phyloP scores from a whole-genome alignment of 2,888 invertebrate genomes.

The Mongoloraphidia duomilia region DNA sequence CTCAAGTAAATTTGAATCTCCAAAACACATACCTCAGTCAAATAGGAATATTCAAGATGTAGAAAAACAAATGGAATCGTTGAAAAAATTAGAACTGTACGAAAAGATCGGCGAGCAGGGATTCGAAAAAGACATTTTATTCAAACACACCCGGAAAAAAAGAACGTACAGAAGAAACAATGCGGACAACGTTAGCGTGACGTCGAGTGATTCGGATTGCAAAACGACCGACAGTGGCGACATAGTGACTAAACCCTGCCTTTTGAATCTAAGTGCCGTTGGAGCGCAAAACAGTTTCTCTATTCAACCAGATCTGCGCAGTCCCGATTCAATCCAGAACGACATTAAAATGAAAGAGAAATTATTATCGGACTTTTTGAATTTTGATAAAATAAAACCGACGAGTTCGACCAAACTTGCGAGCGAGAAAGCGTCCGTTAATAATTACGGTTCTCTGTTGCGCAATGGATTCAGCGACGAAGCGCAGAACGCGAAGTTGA shows the following conservation, averaged over 20 bases:
- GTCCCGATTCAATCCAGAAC: slow-evolving; percentile 49
- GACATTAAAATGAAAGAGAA: slow-evolving; percentile 64
- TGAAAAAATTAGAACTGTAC: slow-evolving; percentile 44
- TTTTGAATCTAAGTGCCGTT: slow-evolving; percentile 35
- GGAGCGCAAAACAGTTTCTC: slow-evolving; percentile 14
- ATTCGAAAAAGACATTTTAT: slow-evolving; percentile 53
- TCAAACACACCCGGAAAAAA: slow-evolving; percentile 42
- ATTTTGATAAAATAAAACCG: slow-evolving; percentile 35
- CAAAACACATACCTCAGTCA: neutral
- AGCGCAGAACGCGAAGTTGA: too few species aligned
- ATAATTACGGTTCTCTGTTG: neutral
- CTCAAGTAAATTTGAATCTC: slow-evolving; percentile 5
- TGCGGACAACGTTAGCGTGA: slow-evolving; percentile 16
- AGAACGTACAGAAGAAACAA: slow-evolving; percentile 26
- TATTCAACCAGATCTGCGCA: slow-evolving; percentile 37
- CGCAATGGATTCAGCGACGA: too few species aligned
- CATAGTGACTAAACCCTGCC: slow-evolving; percentile 24
- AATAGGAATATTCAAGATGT: slow-evolving; percentile 12
- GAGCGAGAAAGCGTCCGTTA: neutral
- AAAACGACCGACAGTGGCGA: slow-evolving; percentile 13
- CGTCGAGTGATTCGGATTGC: slow-evolving; percentile 24
- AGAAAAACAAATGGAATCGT: slow-evolving; percentile 24
- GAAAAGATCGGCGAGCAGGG: slow-evolving; percentile 58
- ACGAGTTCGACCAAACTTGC: neutral
- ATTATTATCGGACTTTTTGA: slow-evolving; percentile 49